Conservation (phyloP, 2,888 invertebrate genomes). For the Mesorhabditis belari region DNA sequence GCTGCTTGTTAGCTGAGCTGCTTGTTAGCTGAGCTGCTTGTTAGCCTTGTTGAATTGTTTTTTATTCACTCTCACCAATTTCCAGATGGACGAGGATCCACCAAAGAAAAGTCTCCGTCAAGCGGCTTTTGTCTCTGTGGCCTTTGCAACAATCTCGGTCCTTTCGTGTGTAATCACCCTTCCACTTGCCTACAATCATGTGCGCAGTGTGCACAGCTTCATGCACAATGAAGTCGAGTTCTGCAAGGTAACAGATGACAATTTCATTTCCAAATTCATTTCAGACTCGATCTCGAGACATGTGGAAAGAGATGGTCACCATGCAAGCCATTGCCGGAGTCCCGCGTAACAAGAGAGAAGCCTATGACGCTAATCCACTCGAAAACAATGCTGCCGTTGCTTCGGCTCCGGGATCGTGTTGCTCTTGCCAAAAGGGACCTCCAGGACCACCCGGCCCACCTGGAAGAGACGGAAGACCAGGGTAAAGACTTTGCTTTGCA, state of each 20-base stretch:
- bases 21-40: no score
- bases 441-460: slow-evolving; percentile 36
- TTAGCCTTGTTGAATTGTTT: no score
- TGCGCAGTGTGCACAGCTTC: slow-evolving; percentile 50
- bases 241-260: slow-evolving; percentile 41
- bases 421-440: slow-evolving; percentile 47
- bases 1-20: no score
- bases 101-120: slow-evolving; percentile 23
- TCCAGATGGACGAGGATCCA: background rate
- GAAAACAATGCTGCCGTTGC: background rate
- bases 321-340: slow-evolving; percentile 44
- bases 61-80: background rate
- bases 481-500: no score
- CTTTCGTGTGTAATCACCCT: slow-evolving; percentile 50
- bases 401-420: slow-evolving; percentile 38
- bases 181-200: slow-evolving; percentile 52
- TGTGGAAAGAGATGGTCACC: slow-evolving; percentile 53
- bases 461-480: slow-evolving; percentile 23
- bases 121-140: slow-evolving; percentile 50
- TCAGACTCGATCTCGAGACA: slow-evolving; percentile 50
- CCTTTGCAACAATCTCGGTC: slow-evolving; percentile 44
- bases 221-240: slow-evolving; percentile 54
- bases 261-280: slow-evolving; percentile 1
- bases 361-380: slow-evolving; percentile 18
- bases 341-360: slow-evolving; percentile 23